Conservation (phyloP, 2,888 invertebrate genomes). For the Tenthredo livida region DNA sequence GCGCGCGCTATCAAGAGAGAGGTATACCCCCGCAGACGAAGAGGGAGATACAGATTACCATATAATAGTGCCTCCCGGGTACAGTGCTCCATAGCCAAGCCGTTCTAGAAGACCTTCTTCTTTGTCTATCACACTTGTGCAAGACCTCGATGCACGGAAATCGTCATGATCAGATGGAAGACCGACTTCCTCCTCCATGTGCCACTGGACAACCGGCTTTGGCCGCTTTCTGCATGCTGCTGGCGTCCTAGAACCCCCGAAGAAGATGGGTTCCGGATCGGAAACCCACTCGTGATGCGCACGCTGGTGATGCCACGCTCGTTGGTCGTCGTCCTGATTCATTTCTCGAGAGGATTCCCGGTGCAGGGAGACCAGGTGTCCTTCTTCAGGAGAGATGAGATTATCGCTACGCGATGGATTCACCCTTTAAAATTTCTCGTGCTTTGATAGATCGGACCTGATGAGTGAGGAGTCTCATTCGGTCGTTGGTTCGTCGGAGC, state of each 20-base stretch:
- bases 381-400: background rate
- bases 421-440: background rate
- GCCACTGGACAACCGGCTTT: background rate
- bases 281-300: background rate
- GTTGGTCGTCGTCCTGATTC: background rate
- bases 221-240: background rate
- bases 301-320: background rate
- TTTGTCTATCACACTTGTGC: constrained; percentile 20
- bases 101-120: constrained; percentile 4
- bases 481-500: constrained; percentile 49
- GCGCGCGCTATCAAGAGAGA: constrained; percentile 28
- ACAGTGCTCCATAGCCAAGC: constrained; percentile 58
- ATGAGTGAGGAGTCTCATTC: constrained; percentile 52
- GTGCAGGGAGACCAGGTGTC: background rate
- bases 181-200: background rate
- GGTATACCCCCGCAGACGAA: background rate
- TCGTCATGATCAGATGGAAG: background rate
- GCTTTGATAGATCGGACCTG: constrained; percentile 6
- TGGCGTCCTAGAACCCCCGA: background rate
- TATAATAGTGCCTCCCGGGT: constrained; percentile 78
- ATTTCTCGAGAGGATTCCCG: background rate
- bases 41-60: constrained; percentile 75
- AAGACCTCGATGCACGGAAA: background rate
- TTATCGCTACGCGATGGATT: background rate
- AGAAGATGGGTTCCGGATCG: background rate